These are phyloP conservation scores for Cromileptes altivelis DNA, from an alignment of 2,113 vertebrate genomes.

Conservation along the genomic window DNA sequence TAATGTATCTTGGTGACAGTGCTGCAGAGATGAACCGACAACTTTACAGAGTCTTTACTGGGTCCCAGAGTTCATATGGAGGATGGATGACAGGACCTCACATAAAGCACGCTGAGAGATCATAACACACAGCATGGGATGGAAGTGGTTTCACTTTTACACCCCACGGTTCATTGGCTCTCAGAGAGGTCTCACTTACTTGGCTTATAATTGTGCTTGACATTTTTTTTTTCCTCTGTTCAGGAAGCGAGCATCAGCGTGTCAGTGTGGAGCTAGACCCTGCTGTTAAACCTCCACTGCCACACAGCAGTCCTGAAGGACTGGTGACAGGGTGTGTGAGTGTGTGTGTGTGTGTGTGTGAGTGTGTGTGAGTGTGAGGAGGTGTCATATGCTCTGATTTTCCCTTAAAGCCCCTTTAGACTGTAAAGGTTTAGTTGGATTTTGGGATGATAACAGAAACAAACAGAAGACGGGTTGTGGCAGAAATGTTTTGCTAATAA, in stretches of 20 bases:
- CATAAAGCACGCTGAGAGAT: constrained; percentile 30
- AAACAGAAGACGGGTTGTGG: neutral
- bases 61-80: constrained; percentile 1
- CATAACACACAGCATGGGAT: constrained; percentile 46
- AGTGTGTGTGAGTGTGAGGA: neutral
- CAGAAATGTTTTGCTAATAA: neutral
- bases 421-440: neutral
- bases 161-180: constrained; percentile 27
- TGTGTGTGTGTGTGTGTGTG: neutral
- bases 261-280: constrained; percentile 21
- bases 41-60: neutral
- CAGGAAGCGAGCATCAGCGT: constrained; percentile 40
- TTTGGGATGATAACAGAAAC: neutral
- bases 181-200: constrained; percentile 15
- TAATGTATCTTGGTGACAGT: neutral
- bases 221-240: constrained; percentile 1
- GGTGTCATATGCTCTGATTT: neutral
- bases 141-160: constrained; percentile 45
- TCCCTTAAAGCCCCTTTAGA: no score
- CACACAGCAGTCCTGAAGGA: constrained; percentile 24
- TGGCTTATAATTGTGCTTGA: constrained; percentile 36
- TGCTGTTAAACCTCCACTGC: constrained; percentile 31
- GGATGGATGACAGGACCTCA: constrained; percentile 39
- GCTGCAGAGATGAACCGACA: constrained; percentile 23
- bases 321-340: constrained; percentile 18